These are phyloP conservation scores for Paramormyrops hopkinsi DNA, from an alignment of 2,797 vertebrate genomes.

Conservation along the genomic window DNA sequence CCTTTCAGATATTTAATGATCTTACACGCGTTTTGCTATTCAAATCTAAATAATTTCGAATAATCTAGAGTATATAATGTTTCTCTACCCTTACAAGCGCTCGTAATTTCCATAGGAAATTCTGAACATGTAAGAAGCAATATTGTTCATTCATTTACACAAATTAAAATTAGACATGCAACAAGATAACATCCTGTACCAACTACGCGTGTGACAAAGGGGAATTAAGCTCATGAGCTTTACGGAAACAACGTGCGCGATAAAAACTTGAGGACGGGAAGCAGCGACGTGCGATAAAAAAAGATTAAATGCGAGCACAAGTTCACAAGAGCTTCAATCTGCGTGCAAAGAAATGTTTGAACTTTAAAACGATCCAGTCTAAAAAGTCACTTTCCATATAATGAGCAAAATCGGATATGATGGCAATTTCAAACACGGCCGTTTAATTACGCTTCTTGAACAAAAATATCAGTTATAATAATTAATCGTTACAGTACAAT, in stretches of 20 bases:
- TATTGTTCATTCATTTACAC: background rate
- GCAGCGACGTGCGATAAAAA: background rate
- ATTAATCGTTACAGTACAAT: background rate
- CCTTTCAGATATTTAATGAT: background rate
- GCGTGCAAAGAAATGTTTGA: background rate
- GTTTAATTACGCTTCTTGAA: background rate
- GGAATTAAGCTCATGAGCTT: background rate
- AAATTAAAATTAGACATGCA: conserved; percentile 10
- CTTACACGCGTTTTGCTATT: background rate
- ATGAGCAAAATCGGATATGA: background rate
- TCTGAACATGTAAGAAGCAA: background rate
- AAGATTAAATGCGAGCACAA: background rate
- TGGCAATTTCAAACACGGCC: background rate
- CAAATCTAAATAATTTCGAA: background rate
- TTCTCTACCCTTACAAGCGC: background rate
- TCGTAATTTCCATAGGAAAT: background rate
- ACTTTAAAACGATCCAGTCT: background rate
- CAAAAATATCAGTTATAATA: background rate
- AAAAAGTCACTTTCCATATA: background rate
- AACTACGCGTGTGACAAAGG: background rate
- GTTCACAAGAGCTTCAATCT: background rate
- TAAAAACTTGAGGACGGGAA: background rate
- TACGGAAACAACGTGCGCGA: background rate
- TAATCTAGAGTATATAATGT: background rate
- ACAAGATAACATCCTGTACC: conserved; percentile 4